These are phyloP conservation scores for Drosophila ustulata DNA, from an alignment of 2,888 invertebrate species.

Conservation along the genomic window DNA sequence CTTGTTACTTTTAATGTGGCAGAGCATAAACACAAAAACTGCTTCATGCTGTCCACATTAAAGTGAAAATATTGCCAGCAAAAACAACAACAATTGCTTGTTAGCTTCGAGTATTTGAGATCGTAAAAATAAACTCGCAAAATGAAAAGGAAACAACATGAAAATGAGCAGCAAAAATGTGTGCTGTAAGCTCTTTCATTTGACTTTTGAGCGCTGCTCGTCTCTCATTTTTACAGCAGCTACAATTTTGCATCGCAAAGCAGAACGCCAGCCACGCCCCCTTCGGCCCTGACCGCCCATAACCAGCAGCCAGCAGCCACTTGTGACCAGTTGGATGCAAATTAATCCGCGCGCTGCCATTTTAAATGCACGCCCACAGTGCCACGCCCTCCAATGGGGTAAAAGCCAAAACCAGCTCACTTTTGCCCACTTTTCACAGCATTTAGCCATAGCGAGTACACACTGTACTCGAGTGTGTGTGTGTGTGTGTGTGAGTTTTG, in stretches of 20 bases:
- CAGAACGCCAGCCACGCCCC: constrained; percentile 27
- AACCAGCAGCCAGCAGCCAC: constrained; percentile 18
- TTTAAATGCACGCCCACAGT: constrained; percentile 43
- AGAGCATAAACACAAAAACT: constrained; percentile 9
- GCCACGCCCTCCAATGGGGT: constrained; percentile 16
- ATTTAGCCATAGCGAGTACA: constrained; percentile 19
- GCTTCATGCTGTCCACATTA: constrained; percentile 14
- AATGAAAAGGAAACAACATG: not conserved
- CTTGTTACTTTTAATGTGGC: constrained; percentile 41
- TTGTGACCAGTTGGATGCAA: constrained; percentile 44
- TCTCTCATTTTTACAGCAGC: constrained; percentile 27
- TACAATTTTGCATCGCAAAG: constrained; percentile 29
- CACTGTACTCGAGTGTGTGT: not conserved
- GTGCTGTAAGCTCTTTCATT: constrained; percentile 30
- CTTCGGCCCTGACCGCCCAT: constrained; percentile 1
- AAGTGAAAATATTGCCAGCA: not conserved
- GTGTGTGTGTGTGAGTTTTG: not conserved
- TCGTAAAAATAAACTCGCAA: constrained; percentile 29
- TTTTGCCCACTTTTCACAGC: constrained; percentile 21
- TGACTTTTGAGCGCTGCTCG: constrained; percentile 24
- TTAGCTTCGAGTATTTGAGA: constrained; percentile 8
- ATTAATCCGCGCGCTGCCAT: constrained; percentile 32
- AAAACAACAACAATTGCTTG: constrained; percentile 10
- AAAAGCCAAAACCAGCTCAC: constrained; percentile 18
- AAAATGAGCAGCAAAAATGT: constrained; percentile 24